Conservation (phyloP, 2,113 vertebrate genomes). For the Megaleporinus macrocephalus region DNA sequence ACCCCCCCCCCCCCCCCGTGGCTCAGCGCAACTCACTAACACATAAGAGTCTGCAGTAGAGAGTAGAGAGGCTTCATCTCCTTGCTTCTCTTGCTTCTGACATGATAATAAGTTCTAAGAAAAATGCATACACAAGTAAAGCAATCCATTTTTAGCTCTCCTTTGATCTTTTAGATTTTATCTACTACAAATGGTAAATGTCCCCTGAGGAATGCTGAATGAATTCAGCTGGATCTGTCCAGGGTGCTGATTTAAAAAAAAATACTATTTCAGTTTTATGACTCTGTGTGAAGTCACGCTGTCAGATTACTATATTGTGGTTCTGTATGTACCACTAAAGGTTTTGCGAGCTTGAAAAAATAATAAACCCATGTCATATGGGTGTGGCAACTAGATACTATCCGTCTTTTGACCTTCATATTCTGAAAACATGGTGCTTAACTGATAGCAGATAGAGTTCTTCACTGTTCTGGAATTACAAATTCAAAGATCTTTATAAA, state of each 20-base stretch:
- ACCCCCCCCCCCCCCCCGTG: background rate
- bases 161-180: slow-evolving; percentile 8
- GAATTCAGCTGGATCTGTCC: slow-evolving; percentile 59
- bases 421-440: background rate
- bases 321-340: background rate
- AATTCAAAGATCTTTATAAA: background rate
- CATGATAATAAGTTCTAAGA: background rate
- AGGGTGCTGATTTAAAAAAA: slow-evolving; percentile 65
- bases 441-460: background rate
- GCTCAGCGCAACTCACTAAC: slow-evolving; percentile 17
- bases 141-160: background rate
- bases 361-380: background rate
- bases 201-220: slow-evolving; percentile 44
- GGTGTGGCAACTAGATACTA: background rate
- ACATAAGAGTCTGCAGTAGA: background rate
- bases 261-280: slow-evolving; percentile 35
- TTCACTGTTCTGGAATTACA: background rate
- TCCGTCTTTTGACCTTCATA: background rate
- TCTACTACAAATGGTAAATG: slow-evolving; percentile 23
- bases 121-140: background rate
- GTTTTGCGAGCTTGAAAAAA: background rate
- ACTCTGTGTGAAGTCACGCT: background rate
- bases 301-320: background rate
- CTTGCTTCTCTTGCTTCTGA: background rate
- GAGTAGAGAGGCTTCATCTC: too few species aligned